Evolutionary conservation across 2,113 vertebrate genomes (phyloP).

Genomic region (Nicator chloris): DNA sequence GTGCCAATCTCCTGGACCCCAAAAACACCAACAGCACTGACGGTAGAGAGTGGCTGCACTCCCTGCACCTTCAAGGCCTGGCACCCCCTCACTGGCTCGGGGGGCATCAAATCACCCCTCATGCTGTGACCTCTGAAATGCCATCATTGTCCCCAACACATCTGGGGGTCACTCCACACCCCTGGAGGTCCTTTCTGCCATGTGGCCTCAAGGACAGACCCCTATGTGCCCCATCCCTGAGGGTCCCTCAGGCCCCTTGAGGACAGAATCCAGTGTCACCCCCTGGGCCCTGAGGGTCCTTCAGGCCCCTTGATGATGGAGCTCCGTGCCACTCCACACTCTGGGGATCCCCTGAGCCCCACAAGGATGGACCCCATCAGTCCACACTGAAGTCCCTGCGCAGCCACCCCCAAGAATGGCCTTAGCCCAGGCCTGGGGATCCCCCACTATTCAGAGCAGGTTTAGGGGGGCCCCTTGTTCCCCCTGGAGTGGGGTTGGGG

Average conservation of each 20-base stretch:
- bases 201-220: neutral
- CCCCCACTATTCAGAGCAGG: neutral
- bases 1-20: neutral
- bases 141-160: neutral
- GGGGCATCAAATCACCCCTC: neutral
- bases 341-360: neutral
- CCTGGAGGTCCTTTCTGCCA: neutral
- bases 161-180: neutral
- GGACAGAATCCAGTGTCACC: neutral
- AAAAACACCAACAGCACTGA: fast-evolving
- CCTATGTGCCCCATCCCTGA: no score
- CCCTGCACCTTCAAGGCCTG: neutral
- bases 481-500: fast-evolving
- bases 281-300: neutral
- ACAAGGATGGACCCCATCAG: neutral
- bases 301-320: neutral
- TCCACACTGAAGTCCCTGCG: neutral
- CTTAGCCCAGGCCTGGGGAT: neutral
- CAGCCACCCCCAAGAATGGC: fast-evolving
- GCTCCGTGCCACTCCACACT: neutral
- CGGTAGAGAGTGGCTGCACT: neutral
- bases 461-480: neutral
- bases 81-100: fast-evolving
- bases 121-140: fast-evolving
- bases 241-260: no score